phyloP scores from a whole-genome alignment of 2,888 invertebrate species.

The Colletes collaris region DNA sequence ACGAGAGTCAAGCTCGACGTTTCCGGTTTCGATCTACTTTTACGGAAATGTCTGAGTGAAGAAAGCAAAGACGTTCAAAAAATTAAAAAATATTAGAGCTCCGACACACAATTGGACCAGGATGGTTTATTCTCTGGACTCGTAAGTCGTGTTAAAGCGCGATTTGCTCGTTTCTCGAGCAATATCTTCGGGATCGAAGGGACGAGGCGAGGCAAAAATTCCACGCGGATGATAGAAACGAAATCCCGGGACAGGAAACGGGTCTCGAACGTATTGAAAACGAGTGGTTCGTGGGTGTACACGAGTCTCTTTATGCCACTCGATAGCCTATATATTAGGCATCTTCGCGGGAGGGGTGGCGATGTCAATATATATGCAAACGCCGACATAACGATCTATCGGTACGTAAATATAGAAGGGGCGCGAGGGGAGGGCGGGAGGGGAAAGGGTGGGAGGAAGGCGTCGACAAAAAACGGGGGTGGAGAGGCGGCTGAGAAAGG shows the following conservation, averaged over 20 bases:
- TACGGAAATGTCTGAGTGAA: too few relatives aligned
- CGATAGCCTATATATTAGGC: constrained; percentile 63
- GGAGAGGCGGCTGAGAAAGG: constrained; percentile 27
- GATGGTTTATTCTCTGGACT: too few relatives aligned
- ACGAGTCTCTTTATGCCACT: constrained; percentile 41
- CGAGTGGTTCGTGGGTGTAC: constrained; percentile 13
- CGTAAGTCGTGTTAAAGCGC: too few relatives aligned
- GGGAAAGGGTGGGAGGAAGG: constrained; percentile 45
- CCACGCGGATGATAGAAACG: too few relatives aligned
- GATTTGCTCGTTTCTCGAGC: too few relatives aligned
- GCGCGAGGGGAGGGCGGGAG: constrained; percentile 43
- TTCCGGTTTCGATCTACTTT: background rate
- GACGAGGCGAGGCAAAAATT: too few relatives aligned
- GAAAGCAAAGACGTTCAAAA: too few relatives aligned
- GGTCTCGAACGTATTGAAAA: constrained; percentile 6
- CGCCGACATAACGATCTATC: constrained; percentile 82
- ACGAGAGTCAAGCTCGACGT: background rate
- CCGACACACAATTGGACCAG: too few relatives aligned
- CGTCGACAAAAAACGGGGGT: constrained; percentile 63
- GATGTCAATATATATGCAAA: constrained; percentile 83
- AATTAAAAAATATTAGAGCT: too few relatives aligned
- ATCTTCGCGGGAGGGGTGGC: constrained; percentile 71
- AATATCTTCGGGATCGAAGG: too few relatives aligned
- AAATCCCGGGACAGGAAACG: background rate
- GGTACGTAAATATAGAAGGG: constrained; percentile 80